phyloP scores from a whole-genome alignment of 2,888 invertebrate genomes.

The Dryocosmus kuriphilus region DNA sequence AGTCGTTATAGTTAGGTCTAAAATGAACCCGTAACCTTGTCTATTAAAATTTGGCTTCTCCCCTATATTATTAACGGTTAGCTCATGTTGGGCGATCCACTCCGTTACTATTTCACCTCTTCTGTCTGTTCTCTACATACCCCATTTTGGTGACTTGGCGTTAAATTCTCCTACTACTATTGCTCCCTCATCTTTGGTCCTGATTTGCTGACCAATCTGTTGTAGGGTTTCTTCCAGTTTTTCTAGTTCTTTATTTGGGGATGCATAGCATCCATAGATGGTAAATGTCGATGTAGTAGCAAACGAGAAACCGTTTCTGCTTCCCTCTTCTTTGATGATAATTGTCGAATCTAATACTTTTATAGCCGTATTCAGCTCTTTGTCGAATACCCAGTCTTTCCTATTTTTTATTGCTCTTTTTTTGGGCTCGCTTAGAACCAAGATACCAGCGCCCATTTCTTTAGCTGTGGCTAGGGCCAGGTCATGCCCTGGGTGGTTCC shows the following conservation, averaged over 20 bases:
- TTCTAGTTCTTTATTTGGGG: slow-evolving; percentile 6
- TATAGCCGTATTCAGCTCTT: no score
- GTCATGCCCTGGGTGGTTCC: background rate
- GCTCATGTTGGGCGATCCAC: background rate
- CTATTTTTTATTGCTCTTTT: slow-evolving; percentile 32
- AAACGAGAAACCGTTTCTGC: background rate
- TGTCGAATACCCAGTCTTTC: slow-evolving; percentile 8
- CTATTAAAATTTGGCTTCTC: background rate
- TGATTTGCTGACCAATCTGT: background rate
- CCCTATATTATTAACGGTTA: background rate
- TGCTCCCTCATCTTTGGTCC: background rate
- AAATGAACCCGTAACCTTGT: no score
- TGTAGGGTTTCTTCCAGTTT: background rate
- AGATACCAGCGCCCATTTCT: slow-evolving; percentile 36
- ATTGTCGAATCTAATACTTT: background rate
- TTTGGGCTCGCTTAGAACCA: slow-evolving; percentile 40
- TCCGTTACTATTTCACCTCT: slow-evolving; percentile 9
- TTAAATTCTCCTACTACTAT: no score
- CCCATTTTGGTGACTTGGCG: background rate
- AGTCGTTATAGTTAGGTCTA: slow-evolving; percentile 52
- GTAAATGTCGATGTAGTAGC: background rate
- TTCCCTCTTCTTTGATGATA: background rate
- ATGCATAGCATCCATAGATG: background rate
- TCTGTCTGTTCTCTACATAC: background rate
- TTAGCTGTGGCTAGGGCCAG: background rate